Percentiles rank a stretch among this genome's conserved stretches.
Conservation (phyloP, 1,140 invertebrate species). For the Trinorchestia longiramus region DNA sequence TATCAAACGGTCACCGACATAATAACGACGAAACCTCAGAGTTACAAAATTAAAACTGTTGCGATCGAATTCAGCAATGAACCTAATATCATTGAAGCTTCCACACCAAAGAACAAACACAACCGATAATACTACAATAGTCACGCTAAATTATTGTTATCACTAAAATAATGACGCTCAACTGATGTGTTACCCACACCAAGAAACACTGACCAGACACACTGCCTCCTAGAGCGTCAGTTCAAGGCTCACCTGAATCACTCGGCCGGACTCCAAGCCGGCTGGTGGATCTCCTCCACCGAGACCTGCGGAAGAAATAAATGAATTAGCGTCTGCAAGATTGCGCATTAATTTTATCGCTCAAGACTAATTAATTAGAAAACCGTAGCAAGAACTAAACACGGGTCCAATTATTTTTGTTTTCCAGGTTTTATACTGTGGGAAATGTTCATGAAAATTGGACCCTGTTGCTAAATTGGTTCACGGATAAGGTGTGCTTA, state of each 20-base stretch:
- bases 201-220: not conserved
- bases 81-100: not conserved
- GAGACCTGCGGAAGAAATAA: constrained; percentile 14
- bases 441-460: not conserved
- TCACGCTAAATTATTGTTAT: too few species aligned
- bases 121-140: not conserved
- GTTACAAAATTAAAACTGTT: not conserved
- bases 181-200: not conserved
- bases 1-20: not conserved
- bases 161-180: too few species aligned
- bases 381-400: not conserved
- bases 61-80: not conserved
- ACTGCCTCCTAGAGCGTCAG: not conserved
- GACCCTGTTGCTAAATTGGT: not conserved
- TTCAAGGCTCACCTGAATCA: constrained; percentile 26
- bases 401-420: not conserved
- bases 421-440: not conserved
- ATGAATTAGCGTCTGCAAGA: not conserved
- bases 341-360: not conserved
- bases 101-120: not conserved
- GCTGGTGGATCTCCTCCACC: constrained; percentile 40
- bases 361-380: not conserved
- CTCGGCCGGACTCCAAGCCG: constrained; percentile 44
- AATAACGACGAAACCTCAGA: not conserved
- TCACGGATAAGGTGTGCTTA: not conserved